These are phyloP conservation scores for Digitonthophagus gazella DNA, from an alignment of 2,888 invertebrate genomes.

Conservation along the genomic window DNA sequence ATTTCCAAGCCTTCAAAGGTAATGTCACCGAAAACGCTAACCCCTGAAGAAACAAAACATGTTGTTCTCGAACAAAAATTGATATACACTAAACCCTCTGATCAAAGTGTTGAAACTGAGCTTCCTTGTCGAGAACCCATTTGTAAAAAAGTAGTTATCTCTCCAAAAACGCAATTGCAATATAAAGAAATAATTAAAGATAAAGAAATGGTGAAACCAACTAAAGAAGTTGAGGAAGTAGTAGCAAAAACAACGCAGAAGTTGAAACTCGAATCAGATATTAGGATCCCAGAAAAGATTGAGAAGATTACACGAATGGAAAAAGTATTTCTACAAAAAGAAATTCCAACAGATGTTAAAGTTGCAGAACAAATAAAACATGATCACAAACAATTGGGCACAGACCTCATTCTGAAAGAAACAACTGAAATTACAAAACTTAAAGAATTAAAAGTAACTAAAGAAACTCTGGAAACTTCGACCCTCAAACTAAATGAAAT, in stretches of 20 bases:
- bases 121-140: constrained; percentile 40
- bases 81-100: not conserved
- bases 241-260: not conserved
- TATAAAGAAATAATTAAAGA: not conserved
- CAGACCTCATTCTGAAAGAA: too few species aligned
- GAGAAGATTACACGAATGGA: too few species aligned
- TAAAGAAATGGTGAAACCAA: not conserved
- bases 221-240: not conserved
- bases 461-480: too few species aligned
- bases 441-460: too few species aligned
- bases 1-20: constrained; percentile 1
- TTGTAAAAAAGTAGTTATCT: constrained; percentile 40
- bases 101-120: not conserved
- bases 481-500: too few species aligned
- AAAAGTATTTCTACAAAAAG: too few species aligned
- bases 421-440: too few species aligned
- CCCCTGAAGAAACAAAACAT: constrained; percentile 10
- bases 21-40: not conserved
- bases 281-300: too few species aligned
- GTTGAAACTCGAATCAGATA: not conserved
- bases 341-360: too few species aligned
- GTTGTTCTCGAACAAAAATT: constrained; percentile 9
- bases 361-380: too few species aligned
- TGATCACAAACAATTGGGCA: too few species aligned
- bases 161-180: not conserved